Evolutionary conservation across 2,113 vertebrate species (phyloP).

Genomic region (Rynchops niger): DNA sequence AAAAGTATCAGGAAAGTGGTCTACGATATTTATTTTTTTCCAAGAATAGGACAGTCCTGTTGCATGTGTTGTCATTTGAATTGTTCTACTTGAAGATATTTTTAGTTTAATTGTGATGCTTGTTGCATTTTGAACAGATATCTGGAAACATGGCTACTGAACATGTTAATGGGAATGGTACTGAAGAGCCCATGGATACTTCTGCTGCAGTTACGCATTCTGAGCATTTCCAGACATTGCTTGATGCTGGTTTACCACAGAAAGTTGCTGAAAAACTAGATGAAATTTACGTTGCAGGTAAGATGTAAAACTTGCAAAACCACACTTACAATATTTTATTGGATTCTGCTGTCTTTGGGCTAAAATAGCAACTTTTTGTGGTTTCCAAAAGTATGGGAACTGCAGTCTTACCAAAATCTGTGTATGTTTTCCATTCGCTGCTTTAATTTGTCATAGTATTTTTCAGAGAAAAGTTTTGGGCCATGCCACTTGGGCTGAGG

Average conservation of each 20-base stretch:
- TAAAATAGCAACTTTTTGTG: constrained; percentile 98
- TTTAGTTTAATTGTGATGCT: constrained; percentile 88
- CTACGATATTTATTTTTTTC: not conserved
- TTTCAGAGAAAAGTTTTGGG: not conserved
- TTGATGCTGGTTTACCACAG: constrained; percentile 94
- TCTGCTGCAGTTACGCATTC: constrained; percentile 88
- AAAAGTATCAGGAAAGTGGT: not conserved
- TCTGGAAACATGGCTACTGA: constrained; percentile 96
- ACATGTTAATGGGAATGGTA: constrained; percentile 98
- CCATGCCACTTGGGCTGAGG: not conserved
- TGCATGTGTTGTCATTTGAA: constrained; percentile 25
- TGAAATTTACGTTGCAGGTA: constrained; percentile 98
- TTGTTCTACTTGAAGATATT: constrained; percentile 48
- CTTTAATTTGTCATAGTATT: not conserved
- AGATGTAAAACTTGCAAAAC: constrained; percentile 82
- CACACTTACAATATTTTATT: constrained; percentile 79
- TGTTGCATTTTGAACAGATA: constrained; percentile 96
- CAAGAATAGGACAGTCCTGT: not conserved
- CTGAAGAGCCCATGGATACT: constrained; percentile 97
- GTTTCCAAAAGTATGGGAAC: constrained; percentile 95
- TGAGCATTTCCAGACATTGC: constrained; percentile 91
- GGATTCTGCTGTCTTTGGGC: constrained; percentile 84
- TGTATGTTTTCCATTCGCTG: not conserved
- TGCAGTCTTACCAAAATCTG: constrained; percentile 79
- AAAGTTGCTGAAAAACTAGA: constrained; percentile 98